phyloP scores from a whole-genome alignment of 2,888 invertebrate species.

The Pseudeuparius sepicola region DNA sequence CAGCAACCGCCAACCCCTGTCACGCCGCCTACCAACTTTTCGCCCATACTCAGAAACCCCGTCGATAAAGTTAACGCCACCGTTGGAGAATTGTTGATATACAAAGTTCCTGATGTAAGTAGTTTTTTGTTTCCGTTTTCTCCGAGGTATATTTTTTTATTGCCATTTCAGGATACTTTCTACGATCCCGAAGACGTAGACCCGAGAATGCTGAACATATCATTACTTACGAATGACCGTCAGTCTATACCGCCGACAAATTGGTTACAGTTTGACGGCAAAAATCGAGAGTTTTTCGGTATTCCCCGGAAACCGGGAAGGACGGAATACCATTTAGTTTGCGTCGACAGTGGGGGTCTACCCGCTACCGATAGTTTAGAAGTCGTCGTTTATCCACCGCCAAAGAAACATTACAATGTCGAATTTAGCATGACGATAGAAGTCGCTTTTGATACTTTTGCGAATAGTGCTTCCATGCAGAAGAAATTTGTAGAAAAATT shows the following conservation, averaged over 20 bases:
- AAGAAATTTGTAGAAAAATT: constrained; percentile 74
- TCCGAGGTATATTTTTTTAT: constrained; percentile 17
- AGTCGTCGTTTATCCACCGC: constrained; percentile 60
- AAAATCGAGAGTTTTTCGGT: constrained; percentile 83
- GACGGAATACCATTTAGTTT: constrained; percentile 68
- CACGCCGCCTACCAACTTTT: constrained; percentile 49
- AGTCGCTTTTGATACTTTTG: constrained; percentile 52
- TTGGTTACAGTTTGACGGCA: constrained; percentile 84
- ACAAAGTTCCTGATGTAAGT: constrained; percentile 67
- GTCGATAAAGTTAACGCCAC: constrained; percentile 76
- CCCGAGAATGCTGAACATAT: constrained; percentile 60
- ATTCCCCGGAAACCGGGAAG: constrained; percentile 62
- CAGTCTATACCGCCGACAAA: constrained; percentile 54
- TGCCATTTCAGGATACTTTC: constrained; percentile 63
- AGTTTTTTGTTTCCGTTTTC: constrained; percentile 9
- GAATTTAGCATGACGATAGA: constrained; percentile 75
- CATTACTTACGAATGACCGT: constrained; percentile 63
- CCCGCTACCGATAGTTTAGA: constrained; percentile 71
- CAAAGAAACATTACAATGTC: constrained; percentile 56
- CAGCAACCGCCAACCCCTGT: constrained; percentile 34
- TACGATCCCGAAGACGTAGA: constrained; percentile 80
- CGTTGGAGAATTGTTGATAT: constrained; percentile 71
- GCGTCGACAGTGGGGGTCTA: constrained; percentile 62
- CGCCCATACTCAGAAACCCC: constrained; percentile 73
- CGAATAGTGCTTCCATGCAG: constrained; percentile 60